phyloP scores from a whole-genome alignment of 2,888 invertebrate genomes.

The Synanthedon tipuliformis region DNA sequence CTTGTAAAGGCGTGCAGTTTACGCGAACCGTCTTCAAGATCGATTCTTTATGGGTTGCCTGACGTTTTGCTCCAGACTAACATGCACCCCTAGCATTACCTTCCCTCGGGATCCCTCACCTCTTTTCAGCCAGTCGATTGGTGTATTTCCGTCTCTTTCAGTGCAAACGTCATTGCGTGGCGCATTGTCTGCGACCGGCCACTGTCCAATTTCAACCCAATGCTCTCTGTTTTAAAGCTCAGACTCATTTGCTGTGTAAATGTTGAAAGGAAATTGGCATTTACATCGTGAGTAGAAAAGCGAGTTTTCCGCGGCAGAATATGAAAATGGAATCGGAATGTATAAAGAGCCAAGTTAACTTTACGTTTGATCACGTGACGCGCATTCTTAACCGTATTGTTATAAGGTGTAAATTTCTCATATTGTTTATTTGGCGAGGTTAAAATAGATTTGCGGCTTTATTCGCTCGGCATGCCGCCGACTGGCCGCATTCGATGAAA shows the following conservation, averaged over 20 bases:
- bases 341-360: slow-evolving; percentile 27
- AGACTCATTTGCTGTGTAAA: slow-evolving; percentile 14
- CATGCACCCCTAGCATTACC: slow-evolving; percentile 53
- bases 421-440: slow-evolving; percentile 4
- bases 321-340: slow-evolving; percentile 55
- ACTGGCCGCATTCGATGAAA: slow-evolving; percentile 56
- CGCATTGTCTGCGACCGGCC: slow-evolving; percentile 50
- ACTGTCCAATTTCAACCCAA: slow-evolving; percentile 25
- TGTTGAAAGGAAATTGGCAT: slow-evolving; percentile 63
- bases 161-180: slow-evolving; percentile 66
- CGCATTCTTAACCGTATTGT: slow-evolving; percentile 7
- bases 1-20: background rate
- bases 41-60: slow-evolving; percentile 52
- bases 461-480: slow-evolving; percentile 37
- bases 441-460: slow-evolving; percentile 28
- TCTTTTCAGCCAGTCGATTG: slow-evolving; percentile 24
- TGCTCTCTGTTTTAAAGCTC: slow-evolving; percentile 16
- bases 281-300: slow-evolving; percentile 64
- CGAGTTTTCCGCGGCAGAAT: slow-evolving; percentile 63
- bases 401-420: slow-evolving; percentile 21
- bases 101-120: slow-evolving; percentile 33
- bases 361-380: slow-evolving; percentile 11
- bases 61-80: slow-evolving; percentile 37
- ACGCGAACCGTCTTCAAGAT: slow-evolving; percentile 43
- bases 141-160: slow-evolving; percentile 28